Evolutionary conservation across 1,140 invertebrate species (phyloP), one percentile per base, ranked within the genome.

Genomic region (Diprion similis): DNA sequence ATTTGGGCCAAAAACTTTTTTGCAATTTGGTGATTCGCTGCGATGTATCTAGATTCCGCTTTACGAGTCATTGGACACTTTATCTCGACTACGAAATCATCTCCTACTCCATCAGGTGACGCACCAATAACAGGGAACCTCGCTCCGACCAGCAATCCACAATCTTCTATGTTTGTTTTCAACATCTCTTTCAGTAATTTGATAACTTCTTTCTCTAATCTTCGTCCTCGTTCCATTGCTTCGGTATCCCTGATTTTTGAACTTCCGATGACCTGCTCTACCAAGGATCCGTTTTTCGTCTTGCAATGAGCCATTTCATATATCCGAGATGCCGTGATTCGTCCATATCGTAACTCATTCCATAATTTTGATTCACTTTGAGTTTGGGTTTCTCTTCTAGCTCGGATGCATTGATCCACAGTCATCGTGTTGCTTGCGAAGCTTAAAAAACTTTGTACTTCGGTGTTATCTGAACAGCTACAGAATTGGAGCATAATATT

Each of bases 1-100:
- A 89, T 86, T 77, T 89, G 87, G 10, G 86, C 88, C 77, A 85
- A 84, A 68, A 85, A 88, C 73, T 87, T 89, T 0, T 80, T 79
- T 1, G 77, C 79, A 19, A 89, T 84, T 19, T 85, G 80, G 48
- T 84, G 79, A 7, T 83, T 73, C 37, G 65, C 45, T 45, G 78
- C 79, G 10, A 86, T 76, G 75, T 88, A 89, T 51, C 83, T 84
- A 66, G 82, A 79, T 59, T 87, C 81, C 68, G 84, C 85, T 73
- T 87, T 85, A 59, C 85, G 80, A 11, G 79, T 85, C 68, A 77
- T 78, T 8, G 87, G 88, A 70, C 87, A 84, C 75, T 90, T 89
- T 64, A 89, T 84, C 82, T 90, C 89, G 4, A 89, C 81, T 37
- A 89, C 83, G 72, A 82, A 85, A 74, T 88, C 83, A 71, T 86